phyloP scores from a whole-genome alignment of 2,113 vertebrate species.

The Coregonus clupeaformis region DNA sequence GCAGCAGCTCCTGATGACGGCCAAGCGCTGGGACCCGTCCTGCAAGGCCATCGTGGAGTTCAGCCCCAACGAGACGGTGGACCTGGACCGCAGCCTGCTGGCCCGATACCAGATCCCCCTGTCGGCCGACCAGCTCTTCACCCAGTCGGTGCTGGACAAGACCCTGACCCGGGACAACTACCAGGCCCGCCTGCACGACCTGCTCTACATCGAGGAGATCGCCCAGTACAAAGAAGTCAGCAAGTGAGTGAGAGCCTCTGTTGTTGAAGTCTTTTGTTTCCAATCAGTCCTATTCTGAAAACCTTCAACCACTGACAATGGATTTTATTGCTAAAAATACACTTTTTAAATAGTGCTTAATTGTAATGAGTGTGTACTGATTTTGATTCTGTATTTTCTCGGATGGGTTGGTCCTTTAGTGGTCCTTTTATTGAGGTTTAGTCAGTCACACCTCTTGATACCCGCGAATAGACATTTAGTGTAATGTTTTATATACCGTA shows the following conservation, averaged over 20 bases:
- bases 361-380: too few species aligned
- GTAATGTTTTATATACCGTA: too few species aligned
- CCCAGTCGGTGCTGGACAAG: constrained; percentile 97
- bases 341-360: too few species aligned
- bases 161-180: constrained; percentile 94
- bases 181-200: constrained; percentile 92
- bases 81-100: constrained; percentile 94
- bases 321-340: too few species aligned
- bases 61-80: constrained; percentile 92
- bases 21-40: constrained; percentile 95
- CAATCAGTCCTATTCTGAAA: too few species aligned
- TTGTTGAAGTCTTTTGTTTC: background rate
- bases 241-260: constrained; percentile 83
- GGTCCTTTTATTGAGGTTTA: too few species aligned
- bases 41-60: constrained; percentile 97
- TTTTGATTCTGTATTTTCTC: too few species aligned
- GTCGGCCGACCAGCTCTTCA: constrained; percentile 98
- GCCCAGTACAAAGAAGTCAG: constrained; percentile 99
- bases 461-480: too few species aligned
- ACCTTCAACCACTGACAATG: too few species aligned
- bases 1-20: constrained; percentile 91
- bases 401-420: too few species aligned
- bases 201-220: constrained; percentile 99
- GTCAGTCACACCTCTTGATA: too few species aligned
- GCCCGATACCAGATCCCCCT: constrained; percentile 97